A percentile compares a stretch with the other conserved stretches of the same genome.
Conservation (phyloP, 2,797 vertebrate species). For the Loriculus beryllinus region DNA sequence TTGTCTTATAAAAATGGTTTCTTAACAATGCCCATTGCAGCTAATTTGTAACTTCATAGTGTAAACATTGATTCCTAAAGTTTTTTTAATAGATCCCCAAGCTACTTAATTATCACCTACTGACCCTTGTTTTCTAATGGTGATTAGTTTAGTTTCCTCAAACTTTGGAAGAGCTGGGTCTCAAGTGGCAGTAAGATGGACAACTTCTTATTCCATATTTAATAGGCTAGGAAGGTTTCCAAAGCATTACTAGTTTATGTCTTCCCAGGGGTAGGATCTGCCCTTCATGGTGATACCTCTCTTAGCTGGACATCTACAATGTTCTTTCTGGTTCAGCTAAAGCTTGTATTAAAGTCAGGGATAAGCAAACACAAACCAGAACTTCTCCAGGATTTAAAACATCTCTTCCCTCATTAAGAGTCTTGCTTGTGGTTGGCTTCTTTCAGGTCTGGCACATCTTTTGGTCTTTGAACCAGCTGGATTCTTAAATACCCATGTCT, state of each 20-base stretch:
- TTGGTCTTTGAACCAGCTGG: not conserved
- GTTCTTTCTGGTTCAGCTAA: not conserved
- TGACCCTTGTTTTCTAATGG: slow-evolving; percentile 64
- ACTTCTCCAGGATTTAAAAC: not conserved
- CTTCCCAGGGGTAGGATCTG: not conserved
- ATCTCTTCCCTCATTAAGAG: not conserved
- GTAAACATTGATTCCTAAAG: slow-evolving; percentile 72
- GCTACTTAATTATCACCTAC: slow-evolving; percentile 76
- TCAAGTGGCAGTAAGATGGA: slow-evolving; percentile 14
- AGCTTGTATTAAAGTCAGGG: not conserved
- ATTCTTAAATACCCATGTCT: not conserved
- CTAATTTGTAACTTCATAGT: slow-evolving; percentile 62
- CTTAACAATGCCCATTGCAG: slow-evolving; percentile 70
- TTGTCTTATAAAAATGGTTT: slow-evolving; percentile 51
- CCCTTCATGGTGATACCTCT: not conserved
- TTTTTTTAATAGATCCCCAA: slow-evolving; percentile 75
- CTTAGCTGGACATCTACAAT: not conserved
- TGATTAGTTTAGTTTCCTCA: slow-evolving; percentile 45
- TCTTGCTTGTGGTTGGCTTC: not conserved
- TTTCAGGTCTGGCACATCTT: not conserved
- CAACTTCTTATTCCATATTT: slow-evolving; percentile 20
- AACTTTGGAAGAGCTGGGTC: slow-evolving; percentile 36
- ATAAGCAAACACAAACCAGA: not conserved
- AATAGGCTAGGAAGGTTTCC: not conserved
- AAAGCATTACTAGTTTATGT: not conserved